Percentiles rank a stretch among this genome's conserved stretches.
Conservation (phyloP, 2,113 vertebrate genomes). For the Chaetops frenatus region DNA sequence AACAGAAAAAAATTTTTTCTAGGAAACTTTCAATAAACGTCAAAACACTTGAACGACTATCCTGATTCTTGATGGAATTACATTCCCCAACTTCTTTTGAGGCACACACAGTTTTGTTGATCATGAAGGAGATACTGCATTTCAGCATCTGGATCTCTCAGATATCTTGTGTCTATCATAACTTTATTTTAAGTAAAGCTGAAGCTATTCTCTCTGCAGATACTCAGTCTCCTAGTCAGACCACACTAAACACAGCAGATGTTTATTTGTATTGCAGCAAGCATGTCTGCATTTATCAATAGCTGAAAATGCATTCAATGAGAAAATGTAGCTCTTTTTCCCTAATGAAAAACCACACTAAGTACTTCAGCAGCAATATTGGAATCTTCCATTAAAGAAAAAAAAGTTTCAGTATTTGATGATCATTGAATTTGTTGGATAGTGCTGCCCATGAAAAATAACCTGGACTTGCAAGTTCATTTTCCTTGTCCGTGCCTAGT, state of each 20-base stretch:
- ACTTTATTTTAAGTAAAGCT: neutral
- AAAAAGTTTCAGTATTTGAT: neutral
- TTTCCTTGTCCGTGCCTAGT: neutral
- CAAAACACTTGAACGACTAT: neutral
- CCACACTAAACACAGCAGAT: neutral
- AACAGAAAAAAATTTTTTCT: neutral
- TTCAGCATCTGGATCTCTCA: neutral
- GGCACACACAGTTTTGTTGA: accelerated
- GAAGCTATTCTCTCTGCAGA: neutral
- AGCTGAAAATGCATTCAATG: neutral
- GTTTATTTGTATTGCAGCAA: neutral
- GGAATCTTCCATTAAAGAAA: neutral
- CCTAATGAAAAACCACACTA: neutral
- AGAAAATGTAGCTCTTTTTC: neutral
- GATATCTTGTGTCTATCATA: neutral
- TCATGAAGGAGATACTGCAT: neutral
- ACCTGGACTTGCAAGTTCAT: neutral
- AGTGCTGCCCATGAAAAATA: neutral
- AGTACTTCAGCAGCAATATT: neutral
- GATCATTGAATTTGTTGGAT: neutral
- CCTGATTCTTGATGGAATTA: neutral
- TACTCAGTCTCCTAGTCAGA: neutral
- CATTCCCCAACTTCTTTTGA: neutral
- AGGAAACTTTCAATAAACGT: neutral
- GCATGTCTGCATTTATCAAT: neutral